These are phyloP conservation scores for Sitophilus oryzae DNA, from an alignment of 1,140 invertebrate species.

Conservation along the genomic window DNA sequence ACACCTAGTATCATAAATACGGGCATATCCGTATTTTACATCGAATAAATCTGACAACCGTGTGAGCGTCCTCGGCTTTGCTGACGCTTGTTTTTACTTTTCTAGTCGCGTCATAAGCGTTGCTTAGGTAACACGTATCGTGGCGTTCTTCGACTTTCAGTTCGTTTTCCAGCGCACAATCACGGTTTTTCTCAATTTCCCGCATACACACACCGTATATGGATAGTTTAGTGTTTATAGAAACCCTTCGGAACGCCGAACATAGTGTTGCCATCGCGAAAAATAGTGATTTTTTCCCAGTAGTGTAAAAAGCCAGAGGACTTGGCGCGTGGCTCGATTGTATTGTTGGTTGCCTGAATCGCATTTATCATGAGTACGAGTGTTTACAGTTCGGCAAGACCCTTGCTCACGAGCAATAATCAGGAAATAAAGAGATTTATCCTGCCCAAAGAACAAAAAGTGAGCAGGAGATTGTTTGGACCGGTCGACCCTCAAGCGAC, in stretches of 20 bases:
- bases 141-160: background rate
- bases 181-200: constrained; percentile 3
- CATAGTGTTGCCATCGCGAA: constrained; percentile 14
- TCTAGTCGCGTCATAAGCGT: constrained; percentile 17
- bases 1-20: too few species aligned
- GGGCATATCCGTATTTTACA: too few species aligned
- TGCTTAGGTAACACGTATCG: constrained; percentile 1
- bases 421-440: constrained; percentile 19
- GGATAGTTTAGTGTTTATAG: background rate
- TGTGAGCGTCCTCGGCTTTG: constrained; percentile 1
- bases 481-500: constrained; percentile 44
- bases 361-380: constrained; percentile 30
- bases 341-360: constrained; percentile 34
- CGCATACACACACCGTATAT: background rate
- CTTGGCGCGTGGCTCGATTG: constrained; percentile 20
- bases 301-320: constrained; percentile 9
- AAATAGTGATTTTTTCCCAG: constrained; percentile 15
- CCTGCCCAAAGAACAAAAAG: constrained; percentile 31
- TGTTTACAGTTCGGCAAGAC: constrained; percentile 24
- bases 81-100: constrained; percentile 18
- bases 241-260: constrained; percentile 6
- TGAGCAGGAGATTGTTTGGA: constrained; percentile 43
- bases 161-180: constrained; percentile 17
- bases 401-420: constrained; percentile 21
- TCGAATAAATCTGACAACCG: background rate